phyloP scores from a whole-genome alignment of 2,888 invertebrate genomes.

The Andrena flavipes region DNA sequence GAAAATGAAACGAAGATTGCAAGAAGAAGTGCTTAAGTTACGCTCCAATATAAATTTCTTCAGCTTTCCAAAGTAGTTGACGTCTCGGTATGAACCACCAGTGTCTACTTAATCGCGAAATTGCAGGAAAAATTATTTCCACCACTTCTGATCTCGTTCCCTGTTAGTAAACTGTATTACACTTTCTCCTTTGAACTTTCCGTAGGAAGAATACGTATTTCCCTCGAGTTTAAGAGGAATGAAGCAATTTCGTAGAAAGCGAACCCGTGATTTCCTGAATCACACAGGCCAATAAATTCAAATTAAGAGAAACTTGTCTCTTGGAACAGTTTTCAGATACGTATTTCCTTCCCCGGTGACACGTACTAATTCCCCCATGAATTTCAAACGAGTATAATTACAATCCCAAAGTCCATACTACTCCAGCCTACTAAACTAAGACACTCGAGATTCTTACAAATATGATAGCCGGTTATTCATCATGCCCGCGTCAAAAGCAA shows the following conservation, averaged over 20 bases:
- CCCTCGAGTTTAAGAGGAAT: background rate
- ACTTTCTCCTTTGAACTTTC: conserved; percentile 20
- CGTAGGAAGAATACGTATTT: background rate
- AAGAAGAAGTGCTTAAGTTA: background rate
- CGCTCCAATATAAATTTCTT: background rate
- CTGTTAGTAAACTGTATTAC: background rate
- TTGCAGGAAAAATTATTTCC: conserved; percentile 11
- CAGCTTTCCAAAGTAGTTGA: background rate
- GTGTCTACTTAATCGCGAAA: background rate
- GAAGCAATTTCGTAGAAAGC: conserved; percentile 17
- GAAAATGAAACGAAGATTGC: conserved; percentile 13
- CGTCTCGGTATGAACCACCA: background rate
- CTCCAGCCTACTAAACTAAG: background rate
- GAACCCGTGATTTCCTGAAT: background rate
- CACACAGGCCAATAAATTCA: background rate
- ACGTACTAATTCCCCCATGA: background rate
- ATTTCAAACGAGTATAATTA: too few species aligned
- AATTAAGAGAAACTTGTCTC: conserved; percentile 6
- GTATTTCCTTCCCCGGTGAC: background rate
- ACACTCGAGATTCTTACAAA: background rate
- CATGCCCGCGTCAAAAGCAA: background rate
- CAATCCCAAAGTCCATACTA: too few species aligned
- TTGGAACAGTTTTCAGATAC: background rate
- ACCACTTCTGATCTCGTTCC: background rate
- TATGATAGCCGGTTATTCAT: conserved; percentile 1